Evolutionary conservation across 2,888 invertebrate genomes (phyloP).

Genomic region (Himalopsyche japonica): DNA sequence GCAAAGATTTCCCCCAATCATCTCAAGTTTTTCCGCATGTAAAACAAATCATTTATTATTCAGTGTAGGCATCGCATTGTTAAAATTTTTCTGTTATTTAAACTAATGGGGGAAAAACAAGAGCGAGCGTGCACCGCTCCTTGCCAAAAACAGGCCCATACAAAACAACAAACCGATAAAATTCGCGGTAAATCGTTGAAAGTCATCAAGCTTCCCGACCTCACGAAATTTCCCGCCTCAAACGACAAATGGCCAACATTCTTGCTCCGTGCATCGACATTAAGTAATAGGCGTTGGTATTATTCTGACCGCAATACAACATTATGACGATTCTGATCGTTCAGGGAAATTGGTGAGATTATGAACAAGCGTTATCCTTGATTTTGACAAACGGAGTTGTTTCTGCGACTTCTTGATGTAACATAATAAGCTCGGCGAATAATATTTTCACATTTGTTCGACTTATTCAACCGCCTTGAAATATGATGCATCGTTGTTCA

Average conservation of each 20-base stretch:
- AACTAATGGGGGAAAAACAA: neutral
- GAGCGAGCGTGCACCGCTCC: neutral
- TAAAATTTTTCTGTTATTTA: neutral
- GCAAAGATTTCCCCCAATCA: neutral
- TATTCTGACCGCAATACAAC: neutral
- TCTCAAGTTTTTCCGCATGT: neutral
- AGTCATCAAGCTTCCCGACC: neutral
- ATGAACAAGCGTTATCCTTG: neutral
- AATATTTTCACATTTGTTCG: neutral
- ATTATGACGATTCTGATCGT: neutral
- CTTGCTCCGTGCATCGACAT: neutral
- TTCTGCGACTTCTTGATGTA: neutral
- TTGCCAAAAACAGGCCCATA: neutral
- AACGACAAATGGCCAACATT: neutral
- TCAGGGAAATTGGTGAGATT: neutral
- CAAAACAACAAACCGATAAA: neutral
- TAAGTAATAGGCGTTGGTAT: neutral
- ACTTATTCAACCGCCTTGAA: neutral
- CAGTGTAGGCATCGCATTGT: neutral
- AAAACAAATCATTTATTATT: neutral
- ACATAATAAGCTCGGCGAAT: neutral
- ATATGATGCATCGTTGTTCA: too few species aligned
- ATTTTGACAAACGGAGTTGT: neutral
- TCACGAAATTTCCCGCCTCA: neutral
- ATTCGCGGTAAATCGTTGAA: neutral